A percentile compares a stretch with the other conserved stretches of the same genome.
These are phyloP conservation scores for Procambarus virginalis DNA, from an alignment of 1,140 invertebrate species.

Conservation along the genomic window DNA sequence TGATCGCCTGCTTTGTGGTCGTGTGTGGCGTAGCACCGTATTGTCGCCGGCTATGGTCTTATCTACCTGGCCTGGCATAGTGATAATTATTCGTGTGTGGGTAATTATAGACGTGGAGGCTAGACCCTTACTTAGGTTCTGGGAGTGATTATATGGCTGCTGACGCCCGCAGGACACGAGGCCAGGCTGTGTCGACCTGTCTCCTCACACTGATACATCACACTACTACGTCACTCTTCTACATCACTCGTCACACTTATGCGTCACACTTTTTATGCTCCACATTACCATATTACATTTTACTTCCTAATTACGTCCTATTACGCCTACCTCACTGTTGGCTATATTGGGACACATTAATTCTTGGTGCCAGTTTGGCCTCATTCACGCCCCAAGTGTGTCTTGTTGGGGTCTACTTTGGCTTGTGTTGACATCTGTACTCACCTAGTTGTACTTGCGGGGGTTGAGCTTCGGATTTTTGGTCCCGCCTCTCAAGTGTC, in stretches of 20 bases:
- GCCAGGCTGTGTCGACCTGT: neutral
- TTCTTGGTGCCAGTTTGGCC: neutral
- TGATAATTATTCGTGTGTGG: conserved; percentile 67
- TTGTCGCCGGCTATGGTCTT: conserved; percentile 22
- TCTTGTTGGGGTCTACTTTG: neutral
- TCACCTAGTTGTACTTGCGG: too few relatives aligned
- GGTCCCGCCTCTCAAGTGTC: too few relatives aligned
- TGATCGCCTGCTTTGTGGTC: neutral
- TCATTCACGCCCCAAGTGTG: neutral
- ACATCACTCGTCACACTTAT: too few relatives aligned
- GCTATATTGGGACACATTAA: too few relatives aligned
- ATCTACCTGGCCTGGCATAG: conserved; percentile 63
- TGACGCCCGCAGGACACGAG: conserved; percentile 37
- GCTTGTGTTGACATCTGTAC: neutral
- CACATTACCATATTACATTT: too few relatives aligned
- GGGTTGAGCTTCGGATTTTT: too few relatives aligned
- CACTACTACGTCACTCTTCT: too few relatives aligned
- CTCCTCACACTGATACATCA: neutral
- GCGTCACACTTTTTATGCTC: too few relatives aligned
- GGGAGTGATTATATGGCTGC: conserved; percentile 48
- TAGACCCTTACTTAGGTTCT: conserved; percentile 64
- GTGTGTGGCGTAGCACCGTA: conserved; percentile 12
- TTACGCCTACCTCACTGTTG: too few relatives aligned
- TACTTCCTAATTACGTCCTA: neutral
- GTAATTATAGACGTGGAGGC: conserved; percentile 62